Conservation (phyloP, 2,888 invertebrate species). For the Himalopsyche anomala region DNA sequence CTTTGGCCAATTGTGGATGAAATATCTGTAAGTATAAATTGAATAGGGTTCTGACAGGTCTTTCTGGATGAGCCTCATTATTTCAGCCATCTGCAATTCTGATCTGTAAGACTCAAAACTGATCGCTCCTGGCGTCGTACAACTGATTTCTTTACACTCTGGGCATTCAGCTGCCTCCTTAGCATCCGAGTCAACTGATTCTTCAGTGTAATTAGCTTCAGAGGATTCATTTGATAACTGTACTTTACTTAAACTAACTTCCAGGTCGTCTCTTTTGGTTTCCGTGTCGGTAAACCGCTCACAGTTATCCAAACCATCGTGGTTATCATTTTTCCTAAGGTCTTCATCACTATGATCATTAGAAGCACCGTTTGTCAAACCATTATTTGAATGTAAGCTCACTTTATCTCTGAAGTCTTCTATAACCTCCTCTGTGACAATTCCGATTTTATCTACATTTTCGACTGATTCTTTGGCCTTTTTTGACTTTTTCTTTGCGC, state of each 20-base stretch:
- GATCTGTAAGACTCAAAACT: slow-evolving; percentile 83
- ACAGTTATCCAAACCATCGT: slow-evolving; percentile 46
- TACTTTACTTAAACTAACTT: slow-evolving; percentile 51
- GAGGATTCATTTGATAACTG: slow-evolving; percentile 45
- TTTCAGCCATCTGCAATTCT: slow-evolving; percentile 98
- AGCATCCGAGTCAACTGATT: background rate
- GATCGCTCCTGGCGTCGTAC: slow-evolving; percentile 55
- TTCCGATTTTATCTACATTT: slow-evolving; percentile 54
- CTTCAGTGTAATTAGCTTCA: slow-evolving; percentile 14
- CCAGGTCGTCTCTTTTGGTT: slow-evolving; percentile 41
- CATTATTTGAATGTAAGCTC: slow-evolving; percentile 57
- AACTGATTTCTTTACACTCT: slow-evolving; percentile 55
- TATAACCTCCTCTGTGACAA: slow-evolving; percentile 48
- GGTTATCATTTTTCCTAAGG: slow-evolving; percentile 55
- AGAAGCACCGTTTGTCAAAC: slow-evolving; percentile 56
- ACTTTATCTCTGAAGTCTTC: slow-evolving; percentile 59
- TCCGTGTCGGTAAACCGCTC: slow-evolving; percentile 48
- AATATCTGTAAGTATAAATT: slow-evolving; percentile 99
- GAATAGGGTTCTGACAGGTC: slow-evolving; percentile 99
- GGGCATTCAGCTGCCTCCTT: slow-evolving; percentile 44
- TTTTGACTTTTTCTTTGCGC: slow-evolving; percentile 62
- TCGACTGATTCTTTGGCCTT: slow-evolving; percentile 61
- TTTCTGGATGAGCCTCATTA: slow-evolving; percentile 99
- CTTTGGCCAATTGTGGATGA: slow-evolving; percentile 99
- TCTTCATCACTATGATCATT: slow-evolving; percentile 54